Percentiles rank a stretch among this genome's conserved stretches.
These are phyloP conservation scores for Hypsibius dujardini DNA, from an alignment of 1,140 invertebrate species.

Conservation along the genomic window DNA sequence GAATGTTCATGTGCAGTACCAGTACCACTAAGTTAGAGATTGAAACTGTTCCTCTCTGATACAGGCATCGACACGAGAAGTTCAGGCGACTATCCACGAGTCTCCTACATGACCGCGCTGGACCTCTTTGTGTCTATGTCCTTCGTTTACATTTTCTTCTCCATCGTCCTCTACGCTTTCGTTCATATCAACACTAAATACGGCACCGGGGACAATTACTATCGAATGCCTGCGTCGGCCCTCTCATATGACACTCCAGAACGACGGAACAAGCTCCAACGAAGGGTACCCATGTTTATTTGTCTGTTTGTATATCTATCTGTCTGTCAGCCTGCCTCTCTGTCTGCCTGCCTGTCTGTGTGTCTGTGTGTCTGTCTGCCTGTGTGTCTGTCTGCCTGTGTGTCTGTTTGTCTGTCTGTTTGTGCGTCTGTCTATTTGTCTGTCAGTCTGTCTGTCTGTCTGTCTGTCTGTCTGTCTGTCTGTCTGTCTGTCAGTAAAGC, in stretches of 20 bases:
- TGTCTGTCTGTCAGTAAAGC: too few relatives aligned
- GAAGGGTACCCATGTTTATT: not conserved
- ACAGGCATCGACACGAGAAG: slow-evolving; percentile 43
- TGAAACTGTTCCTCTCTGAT: not conserved
- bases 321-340: too few relatives aligned
- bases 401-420: too few relatives aligned
- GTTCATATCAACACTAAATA: slow-evolving; percentile 81
- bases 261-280: not conserved
- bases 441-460: too few relatives aligned
- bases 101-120: slow-evolving; percentile 63
- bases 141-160: slow-evolving; percentile 80
- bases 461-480: too few relatives aligned
- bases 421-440: too few relatives aligned
- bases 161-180: slow-evolving; percentile 72
- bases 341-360: too few relatives aligned
- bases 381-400: too few relatives aligned
- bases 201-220: slow-evolving; percentile 23
- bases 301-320: too few relatives aligned
- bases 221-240: not conserved
- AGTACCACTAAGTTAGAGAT: too few relatives aligned
- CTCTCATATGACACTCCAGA: slow-evolving; percentile 7
- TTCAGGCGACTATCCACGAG: slow-evolving; percentile 40
- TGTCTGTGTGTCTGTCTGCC: too few relatives aligned
- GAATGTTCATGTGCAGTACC: too few relatives aligned
- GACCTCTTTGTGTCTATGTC: slow-evolving; percentile 84